Percentiles rank a stretch among this genome's conserved stretches.
Conservation (phyloP, 2,888 invertebrate species). For the Mesopsocus fuscifrons region DNA sequence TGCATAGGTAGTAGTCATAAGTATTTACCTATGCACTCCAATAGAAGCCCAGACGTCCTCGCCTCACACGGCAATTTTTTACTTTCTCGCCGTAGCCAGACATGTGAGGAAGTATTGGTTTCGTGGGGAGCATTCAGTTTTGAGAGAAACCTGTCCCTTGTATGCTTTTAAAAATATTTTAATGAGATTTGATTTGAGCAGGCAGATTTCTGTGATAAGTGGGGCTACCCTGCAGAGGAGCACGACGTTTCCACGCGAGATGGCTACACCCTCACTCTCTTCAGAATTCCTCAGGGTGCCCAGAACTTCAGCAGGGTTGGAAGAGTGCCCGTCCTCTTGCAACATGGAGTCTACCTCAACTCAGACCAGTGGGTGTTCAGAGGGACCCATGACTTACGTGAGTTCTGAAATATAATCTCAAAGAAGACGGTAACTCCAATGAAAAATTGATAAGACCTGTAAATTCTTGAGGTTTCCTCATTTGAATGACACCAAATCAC, state of each 20-base stretch:
- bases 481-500: background rate
- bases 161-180: background rate
- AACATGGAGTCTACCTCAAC: background rate
- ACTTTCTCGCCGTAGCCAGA: no score
- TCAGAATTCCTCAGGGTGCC: background rate
- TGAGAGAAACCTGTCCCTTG: no score
- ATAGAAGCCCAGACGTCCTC: no score
- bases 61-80: no score
- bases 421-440: no score
- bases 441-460: background rate
- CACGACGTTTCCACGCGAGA: background rate
- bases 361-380: constrained; percentile 1
- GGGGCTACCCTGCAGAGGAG: background rate
- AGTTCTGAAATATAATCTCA: no score
- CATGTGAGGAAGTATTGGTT: no score
- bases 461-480: background rate
- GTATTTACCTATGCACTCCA: no score
- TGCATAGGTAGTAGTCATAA: no score
- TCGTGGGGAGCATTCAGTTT: no score
- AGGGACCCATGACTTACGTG: constrained; percentile 1
- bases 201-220: background rate
- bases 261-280: constrained; percentile 1
- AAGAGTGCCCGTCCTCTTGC: background rate
- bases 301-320: background rate
- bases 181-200: background rate